Percentiles rank a stretch among this genome's conserved stretches.
Evolutionary conservation across 2,113 vertebrate species (phyloP).

Genomic region (Scomber japonicus): DNA sequence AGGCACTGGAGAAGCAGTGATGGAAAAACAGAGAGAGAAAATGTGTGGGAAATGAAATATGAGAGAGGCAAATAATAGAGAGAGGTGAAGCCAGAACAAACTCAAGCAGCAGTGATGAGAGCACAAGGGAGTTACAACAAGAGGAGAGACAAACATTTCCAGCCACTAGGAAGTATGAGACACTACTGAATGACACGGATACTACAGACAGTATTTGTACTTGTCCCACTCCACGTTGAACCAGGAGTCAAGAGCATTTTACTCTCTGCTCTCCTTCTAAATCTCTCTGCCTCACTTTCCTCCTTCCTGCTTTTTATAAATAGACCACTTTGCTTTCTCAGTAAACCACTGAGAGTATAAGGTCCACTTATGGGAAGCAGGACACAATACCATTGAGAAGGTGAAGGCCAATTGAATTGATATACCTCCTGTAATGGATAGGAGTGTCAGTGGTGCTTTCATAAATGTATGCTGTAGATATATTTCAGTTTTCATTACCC

Average conservation of each 20-base stretch:
- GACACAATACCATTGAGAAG: slow-evolving; percentile 54
- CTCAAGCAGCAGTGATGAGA: slow-evolving; percentile 6
- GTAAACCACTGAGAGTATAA: slow-evolving; percentile 64
- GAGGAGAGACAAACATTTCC: slow-evolving; percentile 28
- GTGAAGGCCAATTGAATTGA: slow-evolving; percentile 35
- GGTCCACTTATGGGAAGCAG: slow-evolving; percentile 66
- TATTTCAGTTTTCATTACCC: neutral
- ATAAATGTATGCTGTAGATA: slow-evolving; percentile 7
- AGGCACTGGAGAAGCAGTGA: slow-evolving; percentile 37
- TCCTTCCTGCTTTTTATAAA: slow-evolving; percentile 67
- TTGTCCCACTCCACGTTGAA: slow-evolving; percentile 30
- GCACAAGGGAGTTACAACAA: neutral
- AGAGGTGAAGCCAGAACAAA: slow-evolving; percentile 1
- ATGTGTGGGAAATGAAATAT: slow-evolving; percentile 46
- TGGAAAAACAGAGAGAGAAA: slow-evolving; percentile 26
- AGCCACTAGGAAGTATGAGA: slow-evolving; percentile 3
- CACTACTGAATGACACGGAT: slow-evolving; percentile 7
- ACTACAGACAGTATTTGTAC: slow-evolving; percentile 33
- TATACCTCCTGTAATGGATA: slow-evolving; percentile 41
- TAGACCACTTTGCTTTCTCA: slow-evolving; percentile 73
- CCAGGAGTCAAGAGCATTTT: slow-evolving; percentile 40
- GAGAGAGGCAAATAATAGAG: slow-evolving; percentile 32
- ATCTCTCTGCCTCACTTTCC: slow-evolving; percentile 19
- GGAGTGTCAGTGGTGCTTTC: slow-evolving; percentile 12
- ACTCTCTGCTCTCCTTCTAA: neutral